phyloP scores from a whole-genome alignment of 2,888 invertebrate genomes.

The Heteropelma amictum region DNA sequence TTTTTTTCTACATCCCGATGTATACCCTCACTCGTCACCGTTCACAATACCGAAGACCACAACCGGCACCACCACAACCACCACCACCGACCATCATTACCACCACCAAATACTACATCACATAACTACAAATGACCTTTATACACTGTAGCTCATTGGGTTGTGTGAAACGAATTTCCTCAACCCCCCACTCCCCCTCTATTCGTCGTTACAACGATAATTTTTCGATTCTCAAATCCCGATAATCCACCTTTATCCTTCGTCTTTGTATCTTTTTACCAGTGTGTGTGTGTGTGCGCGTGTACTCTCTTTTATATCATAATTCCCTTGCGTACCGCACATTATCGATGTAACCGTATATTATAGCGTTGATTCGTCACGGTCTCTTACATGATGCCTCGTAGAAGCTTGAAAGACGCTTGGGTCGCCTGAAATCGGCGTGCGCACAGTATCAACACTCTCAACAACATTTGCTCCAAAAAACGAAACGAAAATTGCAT shows the following conservation, averaged over 20 bases:
- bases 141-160: slow-evolving; percentile 43
- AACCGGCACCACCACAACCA: slow-evolving; percentile 58
- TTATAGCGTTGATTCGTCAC: not conserved
- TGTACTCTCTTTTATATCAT: not conserved
- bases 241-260: not conserved
- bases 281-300: too few relatives aligned
- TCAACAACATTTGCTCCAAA: too few relatives aligned
- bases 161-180: slow-evolving; percentile 22
- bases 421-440: slow-evolving; percentile 13
- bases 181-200: not conserved
- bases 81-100: slow-evolving; percentile 58
- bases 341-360: slow-evolving; percentile 20
- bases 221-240: slow-evolving; percentile 10
- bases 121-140: slow-evolving; percentile 46
- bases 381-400: slow-evolving; percentile 23
- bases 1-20: slow-evolving; percentile 22
- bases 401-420: slow-evolving; percentile 42
- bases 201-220: too few relatives aligned
- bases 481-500: too few relatives aligned
- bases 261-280: not conserved
- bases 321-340: slow-evolving; percentile 22
- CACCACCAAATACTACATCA: slow-evolving; percentile 56
- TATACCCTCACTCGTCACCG: slow-evolving; percentile 40
- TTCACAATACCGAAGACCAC: slow-evolving; percentile 47
- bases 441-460: slow-evolving; percentile 5